A percentile compares a stretch with the other conserved stretches of the same genome.
Evolutionary conservation across 2,797 vertebrate species (phyloP).

Genomic region (Antennarius maculatus): DNA sequence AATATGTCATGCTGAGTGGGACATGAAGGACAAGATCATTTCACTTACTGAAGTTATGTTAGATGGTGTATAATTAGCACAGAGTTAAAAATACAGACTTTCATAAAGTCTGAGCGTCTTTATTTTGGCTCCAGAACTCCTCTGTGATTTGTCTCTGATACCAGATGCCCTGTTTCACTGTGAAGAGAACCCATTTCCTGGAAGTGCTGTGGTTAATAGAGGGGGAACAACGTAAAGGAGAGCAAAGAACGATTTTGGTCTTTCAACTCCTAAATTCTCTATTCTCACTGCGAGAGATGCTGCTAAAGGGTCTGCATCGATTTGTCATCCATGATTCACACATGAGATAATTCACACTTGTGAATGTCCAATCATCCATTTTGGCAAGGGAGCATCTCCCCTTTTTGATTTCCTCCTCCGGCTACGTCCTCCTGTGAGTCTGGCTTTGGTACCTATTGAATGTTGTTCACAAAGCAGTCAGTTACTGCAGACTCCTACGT

Average conservation of each 20-base stretch:
- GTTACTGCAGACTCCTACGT: constrained; percentile 41
- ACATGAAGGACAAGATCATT: constrained; percentile 66
- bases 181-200: constrained; percentile 44
- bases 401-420: constrained; percentile 46
- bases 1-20: constrained; percentile 52
- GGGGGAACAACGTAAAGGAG: constrained; percentile 37
- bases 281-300: constrained; percentile 27
- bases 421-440: constrained; percentile 47
- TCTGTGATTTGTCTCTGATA: constrained; percentile 52
- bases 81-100: constrained; percentile 62
- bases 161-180: constrained; percentile 51
- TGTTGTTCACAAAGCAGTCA: constrained; percentile 51
- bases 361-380: constrained; percentile 38
- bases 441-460: constrained; percentile 41
- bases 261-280: constrained; percentile 34
- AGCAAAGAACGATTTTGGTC: constrained; percentile 36
- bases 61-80: constrained; percentile 63
- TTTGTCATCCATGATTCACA: constrained; percentile 53
- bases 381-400: constrained; percentile 47
- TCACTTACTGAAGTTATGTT: constrained; percentile 46
- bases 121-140: constrained; percentile 47
- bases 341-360: constrained; percentile 7
- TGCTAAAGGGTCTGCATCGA: constrained; percentile 41
- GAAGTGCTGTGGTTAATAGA: constrained; percentile 29
- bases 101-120: constrained; percentile 47